Evolutionary conservation across 2,888 invertebrate genomes (phyloP).

Genomic region (Limnephilus auricula): DNA sequence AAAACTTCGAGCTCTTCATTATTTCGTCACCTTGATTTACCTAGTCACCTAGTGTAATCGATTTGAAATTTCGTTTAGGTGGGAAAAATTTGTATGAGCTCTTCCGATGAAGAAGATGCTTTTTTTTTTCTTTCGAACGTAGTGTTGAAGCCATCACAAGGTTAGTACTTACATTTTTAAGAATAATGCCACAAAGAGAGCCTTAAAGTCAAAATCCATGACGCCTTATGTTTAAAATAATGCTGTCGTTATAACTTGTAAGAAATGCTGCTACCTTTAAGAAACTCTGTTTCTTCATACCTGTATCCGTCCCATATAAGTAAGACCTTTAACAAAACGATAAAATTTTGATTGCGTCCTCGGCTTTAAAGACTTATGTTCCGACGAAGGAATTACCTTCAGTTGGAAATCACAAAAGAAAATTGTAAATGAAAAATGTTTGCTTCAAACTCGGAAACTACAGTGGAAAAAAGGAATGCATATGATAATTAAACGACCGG

Average conservation of each 20-base stretch:
- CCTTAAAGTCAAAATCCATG: too few species aligned
- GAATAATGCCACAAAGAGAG: too few species aligned
- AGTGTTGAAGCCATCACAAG: too few species aligned
- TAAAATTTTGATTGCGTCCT: not conserved
- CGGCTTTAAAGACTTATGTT: not conserved
- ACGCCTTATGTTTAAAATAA: too few species aligned
- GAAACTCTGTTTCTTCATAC: not conserved
- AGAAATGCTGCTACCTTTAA: not conserved
- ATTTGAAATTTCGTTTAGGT: too few species aligned
- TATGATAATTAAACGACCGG: constrained; percentile 50
- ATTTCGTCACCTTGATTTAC: too few species aligned
- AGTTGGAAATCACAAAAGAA: not conserved
- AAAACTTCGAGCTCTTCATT: too few species aligned
- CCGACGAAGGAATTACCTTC: not conserved
- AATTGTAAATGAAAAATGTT: not conserved
- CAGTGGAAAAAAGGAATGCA: not conserved
- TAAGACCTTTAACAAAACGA: not conserved
- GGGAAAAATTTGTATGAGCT: too few species aligned
- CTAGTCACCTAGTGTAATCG: too few species aligned
- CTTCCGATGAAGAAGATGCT: too few species aligned
- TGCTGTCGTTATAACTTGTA: not conserved
- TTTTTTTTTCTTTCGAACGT: too few species aligned
- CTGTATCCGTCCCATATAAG: not conserved
- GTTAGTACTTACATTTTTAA: too few species aligned
- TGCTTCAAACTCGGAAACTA: not conserved